Conservation (phyloP, 2,797 vertebrate species). For the Odontamblyopus rebecca region DNA sequence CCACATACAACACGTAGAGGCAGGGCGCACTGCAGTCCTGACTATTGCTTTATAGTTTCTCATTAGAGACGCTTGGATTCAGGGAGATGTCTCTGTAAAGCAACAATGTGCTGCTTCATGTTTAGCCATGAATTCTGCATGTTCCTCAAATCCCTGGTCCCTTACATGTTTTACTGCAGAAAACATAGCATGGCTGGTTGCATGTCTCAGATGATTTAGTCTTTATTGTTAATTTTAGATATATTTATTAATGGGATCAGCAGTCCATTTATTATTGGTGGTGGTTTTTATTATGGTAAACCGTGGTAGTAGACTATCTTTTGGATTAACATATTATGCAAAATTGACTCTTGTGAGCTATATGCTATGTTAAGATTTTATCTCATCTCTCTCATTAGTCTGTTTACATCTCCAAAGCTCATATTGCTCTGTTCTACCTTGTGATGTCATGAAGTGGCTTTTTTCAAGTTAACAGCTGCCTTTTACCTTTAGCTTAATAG, state of each 20-base stretch:
- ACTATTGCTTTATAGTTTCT: constrained; percentile 8
- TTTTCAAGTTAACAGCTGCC: too few species aligned
- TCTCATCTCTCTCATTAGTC: too few species aligned
- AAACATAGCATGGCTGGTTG: not conserved
- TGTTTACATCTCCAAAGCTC: too few species aligned
- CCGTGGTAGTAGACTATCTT: too few species aligned
- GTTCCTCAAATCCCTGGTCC: not conserved
- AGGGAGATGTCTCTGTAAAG: not conserved
- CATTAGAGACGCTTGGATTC: constrained; percentile 9
- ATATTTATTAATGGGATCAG: not conserved
- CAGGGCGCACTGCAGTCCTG: not conserved
- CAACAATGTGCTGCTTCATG: constrained; percentile 14
- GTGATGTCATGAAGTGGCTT: too few species aligned
- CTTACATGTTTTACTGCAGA: not conserved
- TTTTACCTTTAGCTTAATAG: too few species aligned
- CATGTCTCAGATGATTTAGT: not conserved
- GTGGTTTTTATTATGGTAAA: not conserved
- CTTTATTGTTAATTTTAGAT: not conserved
- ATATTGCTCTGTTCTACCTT: too few species aligned
- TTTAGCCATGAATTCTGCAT: constrained; percentile 8
- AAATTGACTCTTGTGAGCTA: too few species aligned
- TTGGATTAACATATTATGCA: too few species aligned
- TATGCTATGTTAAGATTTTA: too few species aligned
- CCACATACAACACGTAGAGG: not conserved
- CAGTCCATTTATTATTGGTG: not conserved